Conservation (phyloP, 2,113 vertebrate species). For the Leiothrix lutea region DNA sequence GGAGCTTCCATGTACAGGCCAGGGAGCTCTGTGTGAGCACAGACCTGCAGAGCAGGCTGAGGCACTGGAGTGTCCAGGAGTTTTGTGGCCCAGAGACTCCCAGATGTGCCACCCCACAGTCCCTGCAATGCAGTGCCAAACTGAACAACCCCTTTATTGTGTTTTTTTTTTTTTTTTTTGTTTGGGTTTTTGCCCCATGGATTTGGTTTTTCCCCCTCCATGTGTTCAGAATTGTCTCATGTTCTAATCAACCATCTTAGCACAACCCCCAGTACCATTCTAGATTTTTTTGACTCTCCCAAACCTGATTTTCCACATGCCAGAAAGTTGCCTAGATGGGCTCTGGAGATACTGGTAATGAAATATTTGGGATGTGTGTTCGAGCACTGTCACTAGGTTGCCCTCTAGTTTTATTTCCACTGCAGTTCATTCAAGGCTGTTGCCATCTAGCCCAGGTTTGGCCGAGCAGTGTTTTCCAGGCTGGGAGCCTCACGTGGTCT, state of each 20-base stretch:
- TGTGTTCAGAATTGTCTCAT: neutral
- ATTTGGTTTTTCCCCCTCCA: fast-evolving
- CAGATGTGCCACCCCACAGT: too few relatives aligned
- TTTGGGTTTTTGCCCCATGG: neutral
- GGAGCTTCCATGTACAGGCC: neutral
- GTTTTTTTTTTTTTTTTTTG: neutral
- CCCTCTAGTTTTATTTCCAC: neutral
- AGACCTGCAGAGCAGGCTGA: neutral
- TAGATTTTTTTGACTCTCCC: neutral
- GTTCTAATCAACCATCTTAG: neutral
- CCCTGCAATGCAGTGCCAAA: neutral
- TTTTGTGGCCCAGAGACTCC: neutral
- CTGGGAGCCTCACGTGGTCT: neutral
- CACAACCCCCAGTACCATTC: neutral
- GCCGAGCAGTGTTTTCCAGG: neutral
- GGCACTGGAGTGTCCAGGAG: neutral
- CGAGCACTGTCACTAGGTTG: neutral
- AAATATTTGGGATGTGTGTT: neutral
- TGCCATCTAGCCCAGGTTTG: neutral
- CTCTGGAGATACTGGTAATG: neutral
- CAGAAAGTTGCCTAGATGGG: neutral
- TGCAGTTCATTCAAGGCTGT: neutral
- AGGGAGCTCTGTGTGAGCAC: neutral
- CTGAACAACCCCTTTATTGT: neutral
- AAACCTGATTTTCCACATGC: neutral